Evolutionary conservation across 2,888 invertebrate genomes (phyloP).

Genomic region (Polydrusus pterygomalis): DNA sequence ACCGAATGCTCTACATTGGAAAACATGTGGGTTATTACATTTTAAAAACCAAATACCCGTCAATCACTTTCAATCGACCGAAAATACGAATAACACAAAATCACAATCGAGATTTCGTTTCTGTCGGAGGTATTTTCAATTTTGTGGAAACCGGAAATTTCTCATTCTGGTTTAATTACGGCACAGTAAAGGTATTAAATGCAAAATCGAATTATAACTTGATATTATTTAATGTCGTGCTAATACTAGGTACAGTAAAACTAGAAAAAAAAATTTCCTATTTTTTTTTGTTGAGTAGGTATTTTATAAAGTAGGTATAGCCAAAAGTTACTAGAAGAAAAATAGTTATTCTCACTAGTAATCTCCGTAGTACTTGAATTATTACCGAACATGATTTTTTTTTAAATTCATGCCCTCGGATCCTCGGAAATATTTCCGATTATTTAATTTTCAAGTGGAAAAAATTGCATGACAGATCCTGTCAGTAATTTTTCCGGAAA

Average conservation of each 20-base stretch:
- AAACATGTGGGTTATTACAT: constrained; percentile 17
- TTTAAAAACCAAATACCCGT: constrained; percentile 5
- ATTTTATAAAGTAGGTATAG: no score
- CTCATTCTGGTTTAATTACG: constrained; percentile 43
- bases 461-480: no score
- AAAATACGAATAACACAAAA: constrained; percentile 9
- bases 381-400: no score
- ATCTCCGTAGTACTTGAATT: no score
- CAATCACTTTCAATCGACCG: constrained; percentile 5
- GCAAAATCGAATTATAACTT: not conserved
- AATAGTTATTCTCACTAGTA: no score
- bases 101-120: constrained; percentile 11
- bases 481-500: no score
- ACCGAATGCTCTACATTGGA: constrained; percentile 3
- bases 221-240: not conserved
- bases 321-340: no score
- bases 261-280: no score
- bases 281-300: no score
- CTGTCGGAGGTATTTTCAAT: constrained; percentile 14
- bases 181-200: not conserved
- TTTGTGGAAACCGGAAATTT: constrained; percentile 44
- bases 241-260: not conserved
- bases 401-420: no score
- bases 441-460: no score
- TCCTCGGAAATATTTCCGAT: no score